Conservation (phyloP, 2,888 invertebrate genomes). For the Trachelus stipa region DNA sequence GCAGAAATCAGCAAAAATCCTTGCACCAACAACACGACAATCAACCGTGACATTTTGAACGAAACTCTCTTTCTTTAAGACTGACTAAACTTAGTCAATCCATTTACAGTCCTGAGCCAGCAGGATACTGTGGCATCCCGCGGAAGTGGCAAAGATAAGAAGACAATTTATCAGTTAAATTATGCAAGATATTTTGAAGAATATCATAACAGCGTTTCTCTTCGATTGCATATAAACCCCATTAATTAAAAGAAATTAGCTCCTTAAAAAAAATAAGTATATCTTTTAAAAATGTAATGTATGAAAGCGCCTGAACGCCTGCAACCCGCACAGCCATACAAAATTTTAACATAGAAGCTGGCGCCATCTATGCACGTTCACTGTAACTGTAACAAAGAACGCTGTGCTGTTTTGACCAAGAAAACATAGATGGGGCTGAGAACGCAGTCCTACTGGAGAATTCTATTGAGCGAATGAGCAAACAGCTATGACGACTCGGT, state of each 20-base stretch:
- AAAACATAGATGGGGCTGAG: neutral
- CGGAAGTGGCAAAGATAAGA: conserved; percentile 43
- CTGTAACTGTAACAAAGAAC: neutral
- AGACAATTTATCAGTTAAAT: neutral
- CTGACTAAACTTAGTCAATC: neutral
- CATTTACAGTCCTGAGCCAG: conserved; percentile 9
- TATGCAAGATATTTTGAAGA: neutral
- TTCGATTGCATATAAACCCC: neutral
- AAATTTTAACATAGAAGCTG: neutral
- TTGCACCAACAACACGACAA: neutral
- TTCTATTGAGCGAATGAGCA: neutral
- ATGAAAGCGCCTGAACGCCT: neutral
- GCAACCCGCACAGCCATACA: neutral
- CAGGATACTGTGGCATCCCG: conserved; percentile 54
- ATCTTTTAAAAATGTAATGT: neutral
- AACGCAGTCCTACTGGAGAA: neutral
- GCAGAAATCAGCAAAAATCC: neutral
- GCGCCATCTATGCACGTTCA: neutral
- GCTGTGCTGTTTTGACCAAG: neutral
- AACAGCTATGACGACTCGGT: neutral
- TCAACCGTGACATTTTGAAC: neutral
- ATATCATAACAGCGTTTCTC: neutral
- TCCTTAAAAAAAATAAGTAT: neutral
- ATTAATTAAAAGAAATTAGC: neutral
- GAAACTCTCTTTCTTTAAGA: neutral